phyloP scores from a whole-genome alignment of 1,140 invertebrate species.

The Megalopta genalis region DNA sequence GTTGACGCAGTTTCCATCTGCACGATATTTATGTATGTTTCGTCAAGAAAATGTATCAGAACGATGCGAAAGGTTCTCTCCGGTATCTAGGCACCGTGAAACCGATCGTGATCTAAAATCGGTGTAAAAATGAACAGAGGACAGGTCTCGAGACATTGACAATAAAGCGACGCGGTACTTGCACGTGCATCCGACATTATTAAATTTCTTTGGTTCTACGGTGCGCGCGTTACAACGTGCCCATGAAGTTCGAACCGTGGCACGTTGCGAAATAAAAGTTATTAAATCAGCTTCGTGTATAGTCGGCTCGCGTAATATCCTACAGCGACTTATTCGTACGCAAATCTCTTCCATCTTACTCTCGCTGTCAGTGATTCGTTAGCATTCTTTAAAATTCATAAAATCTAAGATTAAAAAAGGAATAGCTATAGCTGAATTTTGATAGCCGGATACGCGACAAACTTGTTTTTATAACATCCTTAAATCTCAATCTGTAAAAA shows the following conservation, averaged over 20 bases:
- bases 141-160: background rate
- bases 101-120: background rate
- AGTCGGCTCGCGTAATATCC: background rate
- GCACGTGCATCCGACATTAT: constrained; percentile 28
- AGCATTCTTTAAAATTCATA: too few species aligned
- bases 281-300: background rate
- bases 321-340: background rate
- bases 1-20: too few species aligned
- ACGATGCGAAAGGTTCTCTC: too few species aligned
- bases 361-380: too few species aligned
- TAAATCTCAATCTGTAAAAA: too few species aligned
- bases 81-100: too few species aligned
- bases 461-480: too few species aligned
- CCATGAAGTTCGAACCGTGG: background rate
- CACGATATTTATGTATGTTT: too few species aligned
- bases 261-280: background rate
- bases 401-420: too few species aligned
- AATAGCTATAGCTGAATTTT: too few species aligned
- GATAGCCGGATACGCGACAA: too few species aligned
- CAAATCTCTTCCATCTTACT: background rate
- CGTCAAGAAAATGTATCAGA: too few species aligned
- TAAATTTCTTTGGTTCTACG: constrained; percentile 18
- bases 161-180: background rate
- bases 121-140: background rate
- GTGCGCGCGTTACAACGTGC: background rate